A percentile compares a stretch with the other conserved stretches of the same genome.
Conservation (phyloP, 2,888 invertebrate genomes). For the Drosophila monieri region DNA sequence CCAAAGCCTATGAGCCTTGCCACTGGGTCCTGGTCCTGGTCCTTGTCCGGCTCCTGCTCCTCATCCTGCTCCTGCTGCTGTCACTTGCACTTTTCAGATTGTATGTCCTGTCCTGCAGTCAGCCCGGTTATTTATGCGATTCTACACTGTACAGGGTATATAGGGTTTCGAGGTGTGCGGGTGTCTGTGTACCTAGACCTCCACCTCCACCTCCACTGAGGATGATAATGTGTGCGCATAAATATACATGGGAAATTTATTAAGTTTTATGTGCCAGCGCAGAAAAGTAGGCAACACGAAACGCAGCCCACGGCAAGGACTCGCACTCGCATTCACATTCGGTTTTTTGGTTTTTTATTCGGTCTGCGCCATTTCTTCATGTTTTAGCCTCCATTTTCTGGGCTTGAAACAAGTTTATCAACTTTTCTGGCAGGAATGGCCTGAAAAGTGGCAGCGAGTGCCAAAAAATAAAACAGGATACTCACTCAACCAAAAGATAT, state of each 20-base stretch:
- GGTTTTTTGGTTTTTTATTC: constrained; percentile 20
- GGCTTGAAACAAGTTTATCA: constrained; percentile 62
- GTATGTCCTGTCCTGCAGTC: constrained; percentile 24
- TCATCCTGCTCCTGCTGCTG: constrained; percentile 32
- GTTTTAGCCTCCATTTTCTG: not conserved
- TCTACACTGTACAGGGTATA: not conserved
- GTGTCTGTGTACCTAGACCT: constrained; percentile 11
- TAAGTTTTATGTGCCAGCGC: constrained; percentile 66
- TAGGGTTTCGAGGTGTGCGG: not conserved
- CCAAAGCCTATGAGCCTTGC: constrained; percentile 26
- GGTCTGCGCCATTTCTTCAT: not conserved
- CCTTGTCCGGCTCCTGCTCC: too few relatives aligned
- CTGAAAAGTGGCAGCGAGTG: not conserved
- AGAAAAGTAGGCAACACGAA: constrained; percentile 49
- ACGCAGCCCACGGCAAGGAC: constrained; percentile 31
- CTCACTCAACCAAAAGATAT: not conserved
- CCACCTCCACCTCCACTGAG: constrained; percentile 35
- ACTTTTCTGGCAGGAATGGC: constrained; percentile 43
- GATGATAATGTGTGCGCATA: constrained; percentile 70
- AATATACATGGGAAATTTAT: constrained; percentile 71
- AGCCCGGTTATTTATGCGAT: constrained; percentile 32
- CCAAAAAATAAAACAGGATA: not conserved
- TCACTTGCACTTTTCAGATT: constrained; percentile 61
- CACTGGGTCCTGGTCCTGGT: constrained; percentile 41
- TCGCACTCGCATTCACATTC: constrained; percentile 24